Percentiles rank a stretch among this genome's conserved stretches.
Conservation (phyloP, 64 coral and sea anemone genomes). For the Trachythela sp. region DNA sequence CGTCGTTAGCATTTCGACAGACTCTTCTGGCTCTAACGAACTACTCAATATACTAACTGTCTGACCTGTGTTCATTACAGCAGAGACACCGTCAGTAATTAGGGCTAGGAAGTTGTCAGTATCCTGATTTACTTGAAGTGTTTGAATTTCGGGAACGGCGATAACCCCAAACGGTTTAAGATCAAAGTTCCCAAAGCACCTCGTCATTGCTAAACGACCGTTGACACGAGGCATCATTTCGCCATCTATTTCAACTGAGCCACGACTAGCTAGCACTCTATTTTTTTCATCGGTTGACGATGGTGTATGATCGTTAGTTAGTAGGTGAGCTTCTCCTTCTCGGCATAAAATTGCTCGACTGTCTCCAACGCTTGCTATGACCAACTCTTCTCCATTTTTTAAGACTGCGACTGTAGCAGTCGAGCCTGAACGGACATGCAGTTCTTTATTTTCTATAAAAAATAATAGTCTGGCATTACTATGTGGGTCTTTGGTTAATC, state of each 20-base stretch:
- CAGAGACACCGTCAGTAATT: constrained; percentile 76
- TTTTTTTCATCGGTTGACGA: constrained; percentile 64
- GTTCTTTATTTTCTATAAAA: constrained; percentile 33
- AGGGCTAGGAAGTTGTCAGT: constrained; percentile 70
- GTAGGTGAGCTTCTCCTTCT: constrained; percentile 44
- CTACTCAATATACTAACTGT: constrained; percentile 56
- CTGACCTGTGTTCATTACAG: constrained; percentile 77
- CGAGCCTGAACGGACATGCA: constrained; percentile 56
- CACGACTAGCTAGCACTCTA: constrained; percentile 60
- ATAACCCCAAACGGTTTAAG: constrained; percentile 89
- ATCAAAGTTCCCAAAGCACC: constrained; percentile 90
- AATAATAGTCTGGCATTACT: not conserved
- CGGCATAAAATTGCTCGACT: constrained; percentile 74
- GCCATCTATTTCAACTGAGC: constrained; percentile 69
- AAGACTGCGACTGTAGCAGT: constrained; percentile 86
- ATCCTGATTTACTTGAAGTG: constrained; percentile 63
- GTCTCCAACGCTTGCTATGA: constrained; percentile 77
- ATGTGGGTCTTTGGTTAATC: not conserved
- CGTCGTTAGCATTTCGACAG: constrained; percentile 59
- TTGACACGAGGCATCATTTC: constrained; percentile 64
- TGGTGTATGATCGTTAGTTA: constrained; percentile 80
- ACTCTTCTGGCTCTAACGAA: constrained; percentile 68
- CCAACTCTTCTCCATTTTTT: constrained; percentile 66
- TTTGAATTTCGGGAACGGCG: constrained; percentile 60
- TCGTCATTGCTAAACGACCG: constrained; percentile 89